phyloP scores from a whole-genome alignment of 2,797 vertebrate genomes.

The Triplophysa bombifrons region DNA sequence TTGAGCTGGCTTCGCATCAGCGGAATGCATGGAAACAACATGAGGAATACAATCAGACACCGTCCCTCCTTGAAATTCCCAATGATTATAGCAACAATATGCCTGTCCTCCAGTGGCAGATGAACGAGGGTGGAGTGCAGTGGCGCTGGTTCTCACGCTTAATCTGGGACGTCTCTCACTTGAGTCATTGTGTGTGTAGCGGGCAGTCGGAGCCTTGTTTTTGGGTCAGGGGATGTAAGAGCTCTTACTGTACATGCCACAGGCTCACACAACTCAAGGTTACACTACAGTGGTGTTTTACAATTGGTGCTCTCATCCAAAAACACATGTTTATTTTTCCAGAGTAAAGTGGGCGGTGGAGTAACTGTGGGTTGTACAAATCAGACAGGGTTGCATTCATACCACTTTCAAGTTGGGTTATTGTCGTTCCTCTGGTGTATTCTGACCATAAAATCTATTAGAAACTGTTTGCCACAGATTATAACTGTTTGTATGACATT shows the following conservation, averaged over 20 bases:
- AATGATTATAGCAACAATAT: conserved; percentile 20
- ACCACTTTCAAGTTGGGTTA: too few species aligned
- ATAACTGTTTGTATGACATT: conserved; percentile 18
- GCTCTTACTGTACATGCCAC: conserved; percentile 26
- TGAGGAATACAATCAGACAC: neutral
- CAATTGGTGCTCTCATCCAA: neutral
- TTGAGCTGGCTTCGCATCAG: conserved; percentile 1
- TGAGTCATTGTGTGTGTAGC: conserved; percentile 21
- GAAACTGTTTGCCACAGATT: conserved; percentile 21
- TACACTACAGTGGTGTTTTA: neutral
- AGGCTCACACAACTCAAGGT: conserved; percentile 15
- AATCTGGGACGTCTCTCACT: conserved; percentile 43
- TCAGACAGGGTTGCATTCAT: too few species aligned
- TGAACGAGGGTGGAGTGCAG: conserved; percentile 33
- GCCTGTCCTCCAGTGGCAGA: conserved; percentile 31
- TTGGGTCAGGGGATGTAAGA: conserved; percentile 44
- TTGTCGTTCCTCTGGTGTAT: neutral
- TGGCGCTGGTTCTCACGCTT: conserved; percentile 28
- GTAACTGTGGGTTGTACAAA: too few species aligned
- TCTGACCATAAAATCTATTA: conserved; percentile 19
- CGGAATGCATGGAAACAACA: neutral
- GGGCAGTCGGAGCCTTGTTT: conserved; percentile 31
- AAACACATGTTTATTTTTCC: conserved; percentile 1
- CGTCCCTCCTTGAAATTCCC: conserved; percentile 26
- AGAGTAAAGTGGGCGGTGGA: neutral